phyloP scores from a whole-genome alignment of 2,888 invertebrate genomes.

The Conomelus anceps region DNA sequence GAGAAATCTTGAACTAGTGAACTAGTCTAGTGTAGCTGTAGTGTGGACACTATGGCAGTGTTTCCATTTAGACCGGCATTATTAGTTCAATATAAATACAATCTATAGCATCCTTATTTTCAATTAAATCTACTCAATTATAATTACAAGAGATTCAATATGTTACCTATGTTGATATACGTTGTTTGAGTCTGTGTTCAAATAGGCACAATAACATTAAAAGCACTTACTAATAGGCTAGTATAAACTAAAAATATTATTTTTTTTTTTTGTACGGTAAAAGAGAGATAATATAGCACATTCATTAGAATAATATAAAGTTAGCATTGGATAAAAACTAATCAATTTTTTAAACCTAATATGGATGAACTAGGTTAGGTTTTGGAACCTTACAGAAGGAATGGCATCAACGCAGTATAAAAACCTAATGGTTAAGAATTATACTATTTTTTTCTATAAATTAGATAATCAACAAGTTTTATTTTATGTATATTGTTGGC shows the following conservation, averaged over 20 bases:
- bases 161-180: neutral
- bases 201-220: neutral
- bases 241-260: too few species aligned
- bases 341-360: too few species aligned
- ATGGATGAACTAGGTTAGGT: too few species aligned
- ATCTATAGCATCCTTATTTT: neutral
- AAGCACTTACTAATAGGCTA: neutral
- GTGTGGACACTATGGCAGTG: too few species aligned
- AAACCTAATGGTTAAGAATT: too few species aligned
- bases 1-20: neutral
- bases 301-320: neutral
- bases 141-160: neutral
- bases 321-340: neutral
- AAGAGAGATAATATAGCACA: neutral
- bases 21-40: too few species aligned
- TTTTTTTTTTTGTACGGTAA: neutral
- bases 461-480: neutral
- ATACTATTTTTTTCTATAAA: too few species aligned
- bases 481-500: neutral
- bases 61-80: too few species aligned
- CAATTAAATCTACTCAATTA: neutral
- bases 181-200: neutral
- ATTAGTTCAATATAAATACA: too few species aligned
- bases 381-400: too few species aligned
- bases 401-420: too few species aligned